Conservation (phyloP, 2,797 vertebrate species). For the Esox masquinongy region DNA sequence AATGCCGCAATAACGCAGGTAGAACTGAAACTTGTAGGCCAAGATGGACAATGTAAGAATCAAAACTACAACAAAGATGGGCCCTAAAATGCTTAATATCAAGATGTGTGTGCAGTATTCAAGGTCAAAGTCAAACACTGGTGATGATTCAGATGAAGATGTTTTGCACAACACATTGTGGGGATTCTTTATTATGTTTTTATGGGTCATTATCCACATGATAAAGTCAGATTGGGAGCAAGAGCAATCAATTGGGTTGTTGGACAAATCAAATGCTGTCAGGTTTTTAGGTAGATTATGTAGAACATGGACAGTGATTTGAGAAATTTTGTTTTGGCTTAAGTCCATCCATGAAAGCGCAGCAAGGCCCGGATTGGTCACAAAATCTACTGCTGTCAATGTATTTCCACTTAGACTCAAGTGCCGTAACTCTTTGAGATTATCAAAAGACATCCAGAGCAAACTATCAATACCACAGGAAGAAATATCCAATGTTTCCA, state of each 20-base stretch:
- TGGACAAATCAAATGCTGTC: conserved; percentile 25
- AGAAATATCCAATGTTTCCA: conserved; percentile 60
- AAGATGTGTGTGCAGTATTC: conserved; percentile 15
- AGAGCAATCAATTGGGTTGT: conserved; percentile 29
- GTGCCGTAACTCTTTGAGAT: conserved; percentile 15
- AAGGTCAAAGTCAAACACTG: conserved; percentile 31
- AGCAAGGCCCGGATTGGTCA: conserved; percentile 6
- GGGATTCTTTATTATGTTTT: neutral
- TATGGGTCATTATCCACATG: neutral
- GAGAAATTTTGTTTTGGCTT: conserved; percentile 26
- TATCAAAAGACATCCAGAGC: conserved; percentile 29
- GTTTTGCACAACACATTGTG: too few relatives aligned
- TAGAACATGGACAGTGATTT: conserved; percentile 21
- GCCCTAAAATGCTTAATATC: conserved; percentile 15
- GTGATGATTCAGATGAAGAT: neutral
- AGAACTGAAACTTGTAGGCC: neutral
- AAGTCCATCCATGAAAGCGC: conserved; percentile 15
- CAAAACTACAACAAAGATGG: conserved; percentile 12
- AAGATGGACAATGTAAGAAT: neutral
- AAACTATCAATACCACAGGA: conserved; percentile 54
- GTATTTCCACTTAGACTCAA: conserved; percentile 38
- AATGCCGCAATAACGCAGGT: conserved; percentile 36
- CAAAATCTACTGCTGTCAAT: conserved; percentile 35
- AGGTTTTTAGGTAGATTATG: conserved; percentile 34
- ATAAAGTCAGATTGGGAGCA: too few relatives aligned